Conservation (phyloP, 2,797 vertebrate species). For the Enteromius radiatus region DNA sequence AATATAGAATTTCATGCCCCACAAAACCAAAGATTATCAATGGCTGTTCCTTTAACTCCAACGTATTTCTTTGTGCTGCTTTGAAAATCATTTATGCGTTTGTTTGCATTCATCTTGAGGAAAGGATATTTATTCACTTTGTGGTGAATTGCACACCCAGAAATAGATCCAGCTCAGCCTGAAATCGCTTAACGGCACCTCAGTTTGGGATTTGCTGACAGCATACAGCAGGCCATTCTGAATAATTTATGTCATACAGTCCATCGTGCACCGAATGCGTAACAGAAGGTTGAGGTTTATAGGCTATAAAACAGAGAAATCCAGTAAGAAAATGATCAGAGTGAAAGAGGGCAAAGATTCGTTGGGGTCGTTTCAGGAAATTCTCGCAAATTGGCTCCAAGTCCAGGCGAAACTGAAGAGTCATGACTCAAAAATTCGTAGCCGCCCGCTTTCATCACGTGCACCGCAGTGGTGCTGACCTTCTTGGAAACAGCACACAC, state of each 20-base stretch:
- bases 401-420: conserved; percentile 15
- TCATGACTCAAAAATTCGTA: conserved; percentile 19
- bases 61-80: conserved; percentile 21
- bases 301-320: conserved; percentile 39
- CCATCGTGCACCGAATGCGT: conserved; percentile 49
- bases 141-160: conserved; percentile 42
- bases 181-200: conserved; percentile 45
- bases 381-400: conserved; percentile 24
- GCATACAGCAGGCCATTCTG: conserved; percentile 38
- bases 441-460: conserved; percentile 2
- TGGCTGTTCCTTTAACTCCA: neutral
- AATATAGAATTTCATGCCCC: neutral
- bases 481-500: conserved; percentile 27
- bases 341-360: conserved; percentile 17
- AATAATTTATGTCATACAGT: conserved; percentile 53
- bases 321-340: conserved; percentile 30
- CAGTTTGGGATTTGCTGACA: conserved; percentile 46
- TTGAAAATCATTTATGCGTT: conserved; percentile 39
- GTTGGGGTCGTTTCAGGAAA: conserved; percentile 26
- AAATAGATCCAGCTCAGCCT: conserved; percentile 43
- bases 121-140: conserved; percentile 46
- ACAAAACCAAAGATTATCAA: neutral
- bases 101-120: conserved; percentile 30
- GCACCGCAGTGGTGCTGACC: conserved; percentile 32
- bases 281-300: conserved; percentile 41